Conservation (phyloP, 2,888 invertebrate species). For the Nomada lathburiana region DNA sequence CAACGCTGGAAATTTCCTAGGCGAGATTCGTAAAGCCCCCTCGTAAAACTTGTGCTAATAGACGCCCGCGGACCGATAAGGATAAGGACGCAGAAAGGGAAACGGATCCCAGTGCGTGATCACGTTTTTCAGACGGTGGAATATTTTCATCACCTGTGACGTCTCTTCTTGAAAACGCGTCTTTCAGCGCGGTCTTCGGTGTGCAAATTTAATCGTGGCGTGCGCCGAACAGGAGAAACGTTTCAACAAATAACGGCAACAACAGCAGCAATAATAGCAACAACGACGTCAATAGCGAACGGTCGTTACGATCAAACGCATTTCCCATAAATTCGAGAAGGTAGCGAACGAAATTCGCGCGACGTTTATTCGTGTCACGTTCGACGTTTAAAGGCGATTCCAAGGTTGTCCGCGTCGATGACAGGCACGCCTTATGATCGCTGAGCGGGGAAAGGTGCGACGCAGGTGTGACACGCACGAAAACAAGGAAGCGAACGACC, state of each 20-base stretch:
- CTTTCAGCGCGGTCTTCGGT: neutral
- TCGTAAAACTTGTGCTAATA: conserved; percentile 3
- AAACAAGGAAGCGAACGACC: conserved; percentile 3
- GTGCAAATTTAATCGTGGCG: too few relatives aligned
- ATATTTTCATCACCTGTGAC: neutral
- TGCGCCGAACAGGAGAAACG: too few relatives aligned
- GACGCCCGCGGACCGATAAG: neutral
- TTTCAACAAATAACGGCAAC: too few relatives aligned
- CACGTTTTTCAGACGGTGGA: neutral
- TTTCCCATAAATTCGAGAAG: too few relatives aligned
- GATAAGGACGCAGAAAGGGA: conserved; percentile 1
- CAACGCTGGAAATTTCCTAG: conserved; percentile 43
- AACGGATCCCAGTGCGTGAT: neutral
- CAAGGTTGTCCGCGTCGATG: too few relatives aligned
- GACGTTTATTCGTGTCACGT: too few relatives aligned
- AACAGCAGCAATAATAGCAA: too few relatives aligned
- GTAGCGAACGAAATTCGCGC: too few relatives aligned
- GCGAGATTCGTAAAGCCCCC: neutral
- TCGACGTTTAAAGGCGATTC: too few relatives aligned
- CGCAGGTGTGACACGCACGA: neutral
- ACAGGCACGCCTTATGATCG: neutral
- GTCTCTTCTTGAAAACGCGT: too few relatives aligned
- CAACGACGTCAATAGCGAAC: too few relatives aligned
- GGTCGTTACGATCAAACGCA: too few relatives aligned
- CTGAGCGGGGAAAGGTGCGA: neutral